Evolutionary conservation across 2,113 vertebrate genomes (phyloP).

Genomic region (Eudyptes chrysolophus): DNA sequence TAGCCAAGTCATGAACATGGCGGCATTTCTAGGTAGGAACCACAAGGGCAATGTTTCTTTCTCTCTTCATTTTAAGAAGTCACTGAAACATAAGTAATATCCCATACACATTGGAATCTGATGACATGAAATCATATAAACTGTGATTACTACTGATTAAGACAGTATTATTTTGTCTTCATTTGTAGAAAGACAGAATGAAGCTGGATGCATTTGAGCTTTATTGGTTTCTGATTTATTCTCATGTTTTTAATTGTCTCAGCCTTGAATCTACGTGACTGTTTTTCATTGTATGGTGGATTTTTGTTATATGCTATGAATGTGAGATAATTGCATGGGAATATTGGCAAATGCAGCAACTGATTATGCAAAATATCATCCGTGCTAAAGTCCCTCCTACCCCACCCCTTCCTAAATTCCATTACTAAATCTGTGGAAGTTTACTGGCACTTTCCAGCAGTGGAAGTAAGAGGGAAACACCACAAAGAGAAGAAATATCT

Average conservation of each 20-base stretch:
- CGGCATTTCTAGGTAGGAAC: conserved; percentile 87
- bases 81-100: neutral
- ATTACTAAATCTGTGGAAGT: neutral
- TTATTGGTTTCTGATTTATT: neutral
- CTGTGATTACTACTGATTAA: neutral
- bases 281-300: neutral
- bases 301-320: neutral
- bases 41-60: neutral
- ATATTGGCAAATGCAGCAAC: neutral
- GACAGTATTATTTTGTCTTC: neutral
- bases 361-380: neutral
- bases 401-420: neutral
- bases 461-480: neutral
- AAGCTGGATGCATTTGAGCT: neutral
- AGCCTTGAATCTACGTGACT: neutral
- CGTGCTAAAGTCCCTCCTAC: neutral
- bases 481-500: neutral
- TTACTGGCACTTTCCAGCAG: neutral
- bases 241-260: neutral
- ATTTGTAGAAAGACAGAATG: neutral
- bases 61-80: neutral
- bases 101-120: neutral
- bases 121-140: neutral
- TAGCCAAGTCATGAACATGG: conserved; percentile 91
- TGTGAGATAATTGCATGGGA: neutral